These are phyloP conservation scores for Lophotriccus pileatus DNA, from an alignment of 2,797 vertebrate genomes.

Conservation along the genomic window DNA sequence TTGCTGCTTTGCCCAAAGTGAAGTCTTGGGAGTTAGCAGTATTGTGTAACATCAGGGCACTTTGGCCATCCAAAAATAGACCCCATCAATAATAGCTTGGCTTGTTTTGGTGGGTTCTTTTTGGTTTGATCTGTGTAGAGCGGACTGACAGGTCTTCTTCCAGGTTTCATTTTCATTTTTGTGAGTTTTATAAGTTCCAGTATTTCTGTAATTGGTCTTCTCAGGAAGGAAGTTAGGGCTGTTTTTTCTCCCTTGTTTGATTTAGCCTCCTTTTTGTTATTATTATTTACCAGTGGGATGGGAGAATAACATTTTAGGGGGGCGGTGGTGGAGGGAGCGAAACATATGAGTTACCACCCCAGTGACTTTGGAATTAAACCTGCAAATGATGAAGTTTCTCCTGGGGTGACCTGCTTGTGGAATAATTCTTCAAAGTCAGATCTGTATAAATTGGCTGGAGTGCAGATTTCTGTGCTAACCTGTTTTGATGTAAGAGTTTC, in stretches of 20 bases:
- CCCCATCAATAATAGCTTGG: background rate
- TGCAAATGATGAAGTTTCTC: background rate
- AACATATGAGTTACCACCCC: background rate
- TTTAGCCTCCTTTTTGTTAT: background rate
- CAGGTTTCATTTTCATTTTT: background rate
- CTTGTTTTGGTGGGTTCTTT: background rate
- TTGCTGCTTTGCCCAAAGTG: background rate
- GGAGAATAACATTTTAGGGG: background rate
- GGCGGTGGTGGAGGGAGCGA: too few relatives aligned
- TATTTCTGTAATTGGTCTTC: background rate
- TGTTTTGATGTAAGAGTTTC: background rate
- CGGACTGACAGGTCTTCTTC: background rate
- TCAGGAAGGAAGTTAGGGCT: background rate
- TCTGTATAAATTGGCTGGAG: background rate
- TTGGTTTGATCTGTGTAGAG: background rate
- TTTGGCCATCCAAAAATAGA: background rate
- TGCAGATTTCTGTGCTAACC: background rate
- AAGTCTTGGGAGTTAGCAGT: background rate
- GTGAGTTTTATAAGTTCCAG: background rate
- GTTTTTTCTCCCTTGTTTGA: background rate
- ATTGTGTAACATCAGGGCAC: background rate
- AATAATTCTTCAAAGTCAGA: background rate
- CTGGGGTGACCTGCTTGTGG: background rate
- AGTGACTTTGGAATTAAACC: background rate
- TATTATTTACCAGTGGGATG: background rate